Evolutionary conservation across 2,888 invertebrate species (phyloP).

Genomic region (Hydrotaea cyrtoneurina): DNA sequence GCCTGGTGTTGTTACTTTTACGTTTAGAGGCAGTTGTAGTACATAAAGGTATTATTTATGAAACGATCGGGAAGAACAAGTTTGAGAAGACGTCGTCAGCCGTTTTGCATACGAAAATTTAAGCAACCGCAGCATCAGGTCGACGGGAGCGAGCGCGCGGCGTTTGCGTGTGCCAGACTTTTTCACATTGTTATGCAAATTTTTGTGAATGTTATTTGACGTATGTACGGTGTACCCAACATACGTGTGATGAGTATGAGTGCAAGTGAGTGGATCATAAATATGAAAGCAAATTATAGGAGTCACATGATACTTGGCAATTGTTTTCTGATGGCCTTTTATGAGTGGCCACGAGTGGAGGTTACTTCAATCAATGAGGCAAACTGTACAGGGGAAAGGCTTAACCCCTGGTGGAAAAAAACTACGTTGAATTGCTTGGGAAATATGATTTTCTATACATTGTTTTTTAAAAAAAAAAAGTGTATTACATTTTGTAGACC

Average conservation of each 20-base stretch:
- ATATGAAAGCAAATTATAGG: conserved; percentile 6
- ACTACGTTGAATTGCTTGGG: no score
- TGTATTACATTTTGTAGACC: no score
- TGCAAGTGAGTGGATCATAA: neutral
- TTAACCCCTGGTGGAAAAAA: no score
- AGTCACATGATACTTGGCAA: conserved; percentile 23
- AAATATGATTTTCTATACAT: no score
- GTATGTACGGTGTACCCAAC: no score
- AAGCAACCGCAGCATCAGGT: neutral
- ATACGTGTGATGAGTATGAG: neutral
- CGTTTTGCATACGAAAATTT: neutral
- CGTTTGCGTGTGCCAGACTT: neutral
- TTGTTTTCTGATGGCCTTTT: conserved; percentile 14
- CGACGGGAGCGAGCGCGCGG: neutral
- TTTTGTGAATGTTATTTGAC: neutral
- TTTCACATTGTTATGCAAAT: conserved; percentile 37
- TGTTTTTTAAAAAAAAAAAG: neutral
- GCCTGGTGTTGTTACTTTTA: conserved; percentile 35
- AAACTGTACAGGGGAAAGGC: neutral
- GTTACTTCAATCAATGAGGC: neutral
- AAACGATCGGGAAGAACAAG: conserved; percentile 67
- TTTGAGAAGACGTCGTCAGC: conserved; percentile 14
- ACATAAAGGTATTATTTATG: conserved; percentile 68
- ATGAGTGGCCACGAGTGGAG: neutral
- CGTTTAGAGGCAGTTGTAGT: conserved; percentile 51